These are phyloP conservation scores for Athalia cordata DNA, from an alignment of 2,888 invertebrate genomes.

Conservation along the genomic window DNA sequence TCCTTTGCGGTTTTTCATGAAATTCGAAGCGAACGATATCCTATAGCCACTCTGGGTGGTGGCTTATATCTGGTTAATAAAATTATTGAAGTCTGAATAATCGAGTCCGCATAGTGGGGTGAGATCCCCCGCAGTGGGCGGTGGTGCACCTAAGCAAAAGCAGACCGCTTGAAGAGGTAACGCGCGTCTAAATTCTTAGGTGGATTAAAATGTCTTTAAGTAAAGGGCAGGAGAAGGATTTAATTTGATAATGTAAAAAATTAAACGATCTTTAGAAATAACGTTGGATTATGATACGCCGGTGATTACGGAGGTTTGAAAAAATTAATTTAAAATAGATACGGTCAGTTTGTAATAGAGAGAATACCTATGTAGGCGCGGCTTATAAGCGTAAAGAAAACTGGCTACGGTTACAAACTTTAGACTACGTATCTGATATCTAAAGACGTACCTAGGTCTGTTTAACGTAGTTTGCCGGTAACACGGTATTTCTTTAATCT, in stretches of 20 bases:
- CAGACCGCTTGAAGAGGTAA: conserved; percentile 33
- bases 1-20: no score
- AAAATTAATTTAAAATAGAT: conserved; percentile 13
- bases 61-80: not conserved
- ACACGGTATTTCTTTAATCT: conserved; percentile 52
- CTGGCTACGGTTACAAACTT: conserved; percentile 10
- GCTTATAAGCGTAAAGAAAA: conserved; percentile 29
- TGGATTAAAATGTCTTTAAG: conserved; percentile 19
- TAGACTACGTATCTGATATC: not conserved
- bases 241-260: no score
- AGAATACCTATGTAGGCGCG: conserved; percentile 45
- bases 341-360: conserved; percentile 2
- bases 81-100: conserved; percentile 35
- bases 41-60: no score
- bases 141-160: conserved; percentile 51
- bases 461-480: conserved; percentile 43
- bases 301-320: not conserved
- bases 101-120: conserved; percentile 45
- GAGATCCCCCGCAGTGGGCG: conserved; percentile 59
- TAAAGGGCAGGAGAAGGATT: no score
- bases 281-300: not conserved
- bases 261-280: not conserved
- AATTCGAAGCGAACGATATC: no score
- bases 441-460: conserved; percentile 44
- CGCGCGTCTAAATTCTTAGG: conserved; percentile 35